phyloP scores from a whole-genome alignment of 2,888 invertebrate genomes.

The Ctena decussata region DNA sequence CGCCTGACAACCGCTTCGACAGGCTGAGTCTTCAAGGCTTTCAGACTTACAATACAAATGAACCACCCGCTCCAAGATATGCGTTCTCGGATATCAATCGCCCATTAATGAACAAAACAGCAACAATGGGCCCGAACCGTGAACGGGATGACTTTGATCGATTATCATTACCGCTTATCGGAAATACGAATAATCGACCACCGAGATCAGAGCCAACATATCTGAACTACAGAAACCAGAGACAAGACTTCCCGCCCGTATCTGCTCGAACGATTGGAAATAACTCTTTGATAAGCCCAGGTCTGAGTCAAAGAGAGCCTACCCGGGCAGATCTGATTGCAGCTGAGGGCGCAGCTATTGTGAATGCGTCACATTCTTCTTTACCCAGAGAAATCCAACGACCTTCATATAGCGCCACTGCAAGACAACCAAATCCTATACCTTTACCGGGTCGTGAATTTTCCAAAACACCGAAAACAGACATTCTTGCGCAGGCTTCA shows the following conservation, averaged over 20 bases:
- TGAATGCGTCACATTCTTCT: not conserved
- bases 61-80: slow-evolving; percentile 54
- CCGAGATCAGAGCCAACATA: slow-evolving; percentile 49
- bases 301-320: slow-evolving; percentile 25
- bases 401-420: not conserved
- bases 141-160: slow-evolving; percentile 46
- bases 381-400: not conserved
- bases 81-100: slow-evolving; percentile 33
- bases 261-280: slow-evolving; percentile 54
- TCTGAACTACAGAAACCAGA: slow-evolving; percentile 2
- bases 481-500: slow-evolving; percentile 53
- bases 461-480: slow-evolving; percentile 24
- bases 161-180: slow-evolving; percentile 52
- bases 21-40: slow-evolving; percentile 14
- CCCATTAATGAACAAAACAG: slow-evolving; percentile 1
- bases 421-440: not conserved
- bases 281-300: slow-evolving; percentile 44
- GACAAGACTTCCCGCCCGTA: slow-evolving; percentile 51
- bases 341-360: slow-evolving; percentile 18
- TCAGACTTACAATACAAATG: slow-evolving; percentile 39
- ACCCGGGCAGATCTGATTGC: slow-evolving; percentile 37
- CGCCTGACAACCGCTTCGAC: slow-evolving; percentile 39
- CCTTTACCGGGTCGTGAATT: not conserved
- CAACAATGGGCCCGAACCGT: not conserved
- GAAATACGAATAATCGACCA: slow-evolving; percentile 18